Percentiles rank a stretch among this genome's conserved stretches.
Evolutionary conservation across 1,140 invertebrate species (phyloP).

Genomic region (Nasonia vitripennis): DNA sequence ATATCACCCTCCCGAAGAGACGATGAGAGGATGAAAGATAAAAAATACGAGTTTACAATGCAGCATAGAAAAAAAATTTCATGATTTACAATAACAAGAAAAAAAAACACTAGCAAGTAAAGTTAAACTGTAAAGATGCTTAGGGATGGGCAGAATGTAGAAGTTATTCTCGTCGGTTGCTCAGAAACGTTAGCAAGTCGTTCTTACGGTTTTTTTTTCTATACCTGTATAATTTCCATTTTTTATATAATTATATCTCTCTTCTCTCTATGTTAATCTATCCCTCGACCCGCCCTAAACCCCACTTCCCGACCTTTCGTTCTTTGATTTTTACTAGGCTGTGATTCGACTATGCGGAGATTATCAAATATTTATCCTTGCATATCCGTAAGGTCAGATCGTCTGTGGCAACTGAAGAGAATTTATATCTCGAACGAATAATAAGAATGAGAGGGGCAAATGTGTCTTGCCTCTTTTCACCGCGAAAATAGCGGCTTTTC

Average conservation of each 20-base stretch:
- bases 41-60: constrained; percentile 35
- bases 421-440: not conserved
- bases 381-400: constrained; percentile 46
- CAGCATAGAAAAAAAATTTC: constrained; percentile 29
- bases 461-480: not conserved
- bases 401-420: constrained; percentile 37
- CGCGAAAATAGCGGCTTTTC: constrained; percentile 33
- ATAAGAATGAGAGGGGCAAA: not conserved
- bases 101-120: constrained; percentile 40
- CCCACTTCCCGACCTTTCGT: constrained; percentile 35
- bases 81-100: constrained; percentile 27
- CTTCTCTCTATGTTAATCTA: constrained; percentile 16
- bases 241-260: constrained; percentile 26
- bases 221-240: not conserved
- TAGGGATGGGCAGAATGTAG: constrained; percentile 64
- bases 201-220: constrained; percentile 41
- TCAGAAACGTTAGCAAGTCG: constrained; percentile 32
- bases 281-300: not conserved
- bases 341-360: constrained; percentile 56
- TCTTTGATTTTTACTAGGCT: constrained; percentile 58
- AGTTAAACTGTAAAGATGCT: constrained; percentile 46
- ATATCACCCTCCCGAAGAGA: constrained; percentile 52
- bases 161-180: constrained; percentile 45
- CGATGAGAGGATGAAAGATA: constrained; percentile 48
- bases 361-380: constrained; percentile 57